Conservation (phyloP, 2,888 invertebrate species). For the Euzetes globulus region DNA sequence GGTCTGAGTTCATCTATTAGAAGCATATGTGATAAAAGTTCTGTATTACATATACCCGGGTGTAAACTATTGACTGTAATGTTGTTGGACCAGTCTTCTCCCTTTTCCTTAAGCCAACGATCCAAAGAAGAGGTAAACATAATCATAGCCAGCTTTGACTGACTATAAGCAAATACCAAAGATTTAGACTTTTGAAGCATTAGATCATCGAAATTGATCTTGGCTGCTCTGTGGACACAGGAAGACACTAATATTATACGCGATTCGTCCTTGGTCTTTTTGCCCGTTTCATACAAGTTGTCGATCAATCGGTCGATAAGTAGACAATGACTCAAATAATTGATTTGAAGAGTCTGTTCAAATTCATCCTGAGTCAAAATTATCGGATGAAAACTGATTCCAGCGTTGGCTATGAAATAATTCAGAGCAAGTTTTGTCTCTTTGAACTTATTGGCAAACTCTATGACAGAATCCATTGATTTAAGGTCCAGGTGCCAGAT, state of each 20-base stretch:
- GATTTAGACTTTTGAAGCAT: slow-evolving; percentile 37
- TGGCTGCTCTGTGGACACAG: slow-evolving; percentile 63
- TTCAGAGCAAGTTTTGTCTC: slow-evolving; percentile 51
- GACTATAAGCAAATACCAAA: slow-evolving; percentile 59
- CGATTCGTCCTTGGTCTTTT: slow-evolving; percentile 52
- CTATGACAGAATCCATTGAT: slow-evolving; percentile 64
- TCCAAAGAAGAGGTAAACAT: slow-evolving; percentile 59
- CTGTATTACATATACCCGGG: slow-evolving; percentile 78
- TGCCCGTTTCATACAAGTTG: slow-evolving; percentile 59
- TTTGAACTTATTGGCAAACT: slow-evolving; percentile 62
- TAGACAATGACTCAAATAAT: slow-evolving; percentile 78
- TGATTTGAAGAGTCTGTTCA: slow-evolving; percentile 77
- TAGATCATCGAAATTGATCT: background rate
- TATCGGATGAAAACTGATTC: slow-evolving; percentile 78
- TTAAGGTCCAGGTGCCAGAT: slow-evolving; percentile 66
- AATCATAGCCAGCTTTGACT: slow-evolving; percentile 73
- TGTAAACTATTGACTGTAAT: slow-evolving; percentile 68
- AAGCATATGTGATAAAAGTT: slow-evolving; percentile 45
- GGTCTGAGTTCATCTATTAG: background rate
- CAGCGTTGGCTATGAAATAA: slow-evolving; percentile 75
- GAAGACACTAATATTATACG: slow-evolving; percentile 81
- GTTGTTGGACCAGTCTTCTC: background rate
- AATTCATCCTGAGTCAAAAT: slow-evolving; percentile 69
- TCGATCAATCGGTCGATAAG: slow-evolving; percentile 72
- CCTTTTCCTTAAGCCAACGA: slow-evolving; percentile 53